Evolutionary conservation across 2,888 invertebrate genomes (phyloP), one percentile per base, ranked within the genome.

Genomic region (Rhagium mordax): DNA sequence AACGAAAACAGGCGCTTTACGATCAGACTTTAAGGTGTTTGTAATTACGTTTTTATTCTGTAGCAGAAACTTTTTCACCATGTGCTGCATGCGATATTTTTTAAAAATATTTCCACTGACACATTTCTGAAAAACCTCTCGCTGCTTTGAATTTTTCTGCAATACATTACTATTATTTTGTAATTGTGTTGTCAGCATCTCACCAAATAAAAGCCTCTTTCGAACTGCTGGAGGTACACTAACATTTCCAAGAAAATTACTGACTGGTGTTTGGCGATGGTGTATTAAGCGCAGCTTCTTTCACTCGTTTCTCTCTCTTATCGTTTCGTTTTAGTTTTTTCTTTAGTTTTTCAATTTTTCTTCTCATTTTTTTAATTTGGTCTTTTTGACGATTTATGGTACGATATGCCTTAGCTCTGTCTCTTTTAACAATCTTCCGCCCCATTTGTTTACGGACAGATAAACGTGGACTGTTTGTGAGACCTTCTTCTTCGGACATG

Each of bases 101-200:
- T 53, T 33, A 5, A 71, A 13, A 60, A 16, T 53, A n/a, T 15
- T 53, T 15, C 74, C 74, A 67, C 71, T 71, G 21, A 74, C 47
- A 33, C 61, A 62, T 62, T 62, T 71, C 21, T 71, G 67, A 21
- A 74, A 71, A 13, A 24, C 71, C 62, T 74, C 59, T 53, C 71
- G 47, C 24, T 71, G 62, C 67, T 74, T 71, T 10, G 71, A 74
- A 60, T 74, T 74, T 70, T 64, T 64, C 33, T 29, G 49, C 57
- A 67, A 67, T 51, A 10, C 7, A 29, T 60, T 29, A 61, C 49
- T 18, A 15, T 53, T 41, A 53, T 62, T 41, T 41, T 72, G 47
- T 24, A 72, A 68, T 61, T 72, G 62, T 27, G 51, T 55, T 18
- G 61, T 53, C 7, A 72, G 33, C 47, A 69, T 62, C 33, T 72